A percentile compares a stretch with the other conserved stretches of the same genome.
These are phyloP conservation scores for Bathynomus jamesi DNA, from an alignment of 1,140 invertebrate species.

Conservation along the genomic window DNA sequence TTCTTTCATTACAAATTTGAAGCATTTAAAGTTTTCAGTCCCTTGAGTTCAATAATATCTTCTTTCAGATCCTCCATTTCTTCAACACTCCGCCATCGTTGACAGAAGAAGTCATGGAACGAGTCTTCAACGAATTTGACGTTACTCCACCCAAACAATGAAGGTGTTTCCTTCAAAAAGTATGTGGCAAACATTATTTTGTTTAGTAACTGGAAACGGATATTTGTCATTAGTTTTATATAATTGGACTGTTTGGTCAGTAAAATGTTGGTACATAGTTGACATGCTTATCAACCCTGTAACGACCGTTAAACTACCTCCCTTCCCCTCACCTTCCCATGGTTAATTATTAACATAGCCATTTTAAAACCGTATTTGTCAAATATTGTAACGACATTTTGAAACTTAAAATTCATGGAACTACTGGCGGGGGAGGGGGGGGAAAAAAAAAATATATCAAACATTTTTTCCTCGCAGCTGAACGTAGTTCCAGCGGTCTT, in stretches of 20 bases:
- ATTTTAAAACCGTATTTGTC: too few relatives aligned
- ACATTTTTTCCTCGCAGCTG: conserved; percentile 42
- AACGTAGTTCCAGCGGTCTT: conserved; percentile 76
- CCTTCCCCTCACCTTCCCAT: too few relatives aligned
- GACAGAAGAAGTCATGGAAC: conserved; percentile 81
- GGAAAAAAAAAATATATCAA: not conserved
- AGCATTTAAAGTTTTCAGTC: too few relatives aligned
- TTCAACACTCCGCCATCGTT: conserved; percentile 96
- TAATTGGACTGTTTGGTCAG: not conserved
- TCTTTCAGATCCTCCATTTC: conserved; percentile 72
- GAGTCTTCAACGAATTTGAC: conserved; percentile 77
- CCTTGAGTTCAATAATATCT: too few relatives aligned
- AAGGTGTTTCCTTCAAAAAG: conserved; percentile 84
- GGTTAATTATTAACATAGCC: too few relatives aligned
- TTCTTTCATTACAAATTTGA: too few relatives aligned
- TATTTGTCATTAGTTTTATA: not conserved
- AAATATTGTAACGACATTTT: too few relatives aligned
- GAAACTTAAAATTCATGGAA: too few relatives aligned
- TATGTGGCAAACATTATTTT: conserved; percentile 44
- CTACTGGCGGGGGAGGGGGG: conserved; percentile 9
- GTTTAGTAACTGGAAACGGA: too few relatives aligned
- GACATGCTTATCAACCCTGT: not conserved
- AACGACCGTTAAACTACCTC: too few relatives aligned
- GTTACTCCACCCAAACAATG: conserved; percentile 74
- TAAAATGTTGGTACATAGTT: not conserved